These are phyloP conservation scores for Horisme vitalbata DNA, from an alignment of 2,888 invertebrate genomes.

Conservation along the genomic window DNA sequence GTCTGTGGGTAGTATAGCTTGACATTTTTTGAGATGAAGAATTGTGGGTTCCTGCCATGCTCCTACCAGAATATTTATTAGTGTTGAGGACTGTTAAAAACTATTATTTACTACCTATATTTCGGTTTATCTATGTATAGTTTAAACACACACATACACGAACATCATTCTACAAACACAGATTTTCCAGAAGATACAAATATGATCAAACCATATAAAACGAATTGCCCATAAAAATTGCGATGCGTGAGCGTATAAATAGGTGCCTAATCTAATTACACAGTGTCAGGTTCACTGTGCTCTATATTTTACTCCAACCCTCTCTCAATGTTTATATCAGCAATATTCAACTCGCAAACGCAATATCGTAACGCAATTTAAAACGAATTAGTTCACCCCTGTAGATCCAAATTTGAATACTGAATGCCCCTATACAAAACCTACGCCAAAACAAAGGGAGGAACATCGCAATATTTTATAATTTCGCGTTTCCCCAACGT, in stretches of 20 bases:
- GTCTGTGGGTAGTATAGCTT: conserved; percentile 48
- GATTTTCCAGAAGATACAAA: conserved; percentile 1
- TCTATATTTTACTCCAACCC: conserved; percentile 68
- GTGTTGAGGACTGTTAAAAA: no score
- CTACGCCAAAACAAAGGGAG: conserved; percentile 77
- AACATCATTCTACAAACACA: no score
- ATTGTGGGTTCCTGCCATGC: conserved; percentile 16
- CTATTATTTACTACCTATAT: no score
- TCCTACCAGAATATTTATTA: neutral
- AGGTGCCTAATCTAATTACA: conserved; percentile 55
- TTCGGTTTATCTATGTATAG: no score
- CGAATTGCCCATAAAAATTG: conserved; percentile 32
- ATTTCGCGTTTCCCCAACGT: conserved; percentile 58
- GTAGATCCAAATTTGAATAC: conserved; percentile 76
- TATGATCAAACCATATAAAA: conserved; percentile 7
- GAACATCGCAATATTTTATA: conserved; percentile 70
- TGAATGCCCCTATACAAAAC: conserved; percentile 66
- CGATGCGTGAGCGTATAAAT: conserved; percentile 47
- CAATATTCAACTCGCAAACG: conserved; percentile 74
- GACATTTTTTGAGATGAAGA: conserved; percentile 26
- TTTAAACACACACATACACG: neutral
- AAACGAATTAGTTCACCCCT: conserved; percentile 81
- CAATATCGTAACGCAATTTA: conserved; percentile 82
- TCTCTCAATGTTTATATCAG: conserved; percentile 70
- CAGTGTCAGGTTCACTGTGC: conserved; percentile 48